These are phyloP conservation scores for Leptothorax acervorum DNA, from an alignment of 2,888 invertebrate genomes.

Conservation along the genomic window DNA sequence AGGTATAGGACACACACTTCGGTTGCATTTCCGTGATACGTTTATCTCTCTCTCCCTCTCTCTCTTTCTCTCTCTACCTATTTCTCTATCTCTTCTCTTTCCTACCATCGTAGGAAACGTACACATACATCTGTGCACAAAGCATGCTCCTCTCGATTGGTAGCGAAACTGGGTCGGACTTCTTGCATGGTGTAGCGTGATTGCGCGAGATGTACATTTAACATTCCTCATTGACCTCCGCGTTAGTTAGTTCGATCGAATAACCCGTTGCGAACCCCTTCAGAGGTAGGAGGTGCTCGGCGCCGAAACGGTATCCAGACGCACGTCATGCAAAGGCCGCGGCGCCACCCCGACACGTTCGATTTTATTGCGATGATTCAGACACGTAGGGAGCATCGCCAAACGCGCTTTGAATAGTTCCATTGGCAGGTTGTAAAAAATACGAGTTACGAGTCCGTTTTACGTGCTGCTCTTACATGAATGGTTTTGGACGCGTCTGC, in stretches of 20 bases:
- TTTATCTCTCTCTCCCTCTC: background rate
- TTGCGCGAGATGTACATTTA: conserved; percentile 65
- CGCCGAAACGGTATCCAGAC: conserved; percentile 44
- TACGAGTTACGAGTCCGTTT: conserved; percentile 46
- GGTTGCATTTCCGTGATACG: conserved; percentile 48
- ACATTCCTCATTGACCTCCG: conserved; percentile 67
- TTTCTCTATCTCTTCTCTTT: background rate
- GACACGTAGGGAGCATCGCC: conserved; percentile 45
- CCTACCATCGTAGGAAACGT: background rate
- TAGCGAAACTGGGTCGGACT: conserved; percentile 68
- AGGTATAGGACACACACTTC: conserved; percentile 40
- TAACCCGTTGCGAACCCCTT: conserved; percentile 51
- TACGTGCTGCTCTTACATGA: conserved; percentile 30
- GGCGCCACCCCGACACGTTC: conserved; percentile 35
- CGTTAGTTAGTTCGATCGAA: conserved; percentile 47
- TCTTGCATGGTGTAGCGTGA: conserved; percentile 58
- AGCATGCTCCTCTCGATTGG: background rate
- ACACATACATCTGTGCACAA: background rate
- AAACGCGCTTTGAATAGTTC: conserved; percentile 50
- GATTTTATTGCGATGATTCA: conserved; percentile 60
- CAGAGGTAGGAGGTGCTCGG: conserved; percentile 29
- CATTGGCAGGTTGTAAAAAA: conserved; percentile 55
- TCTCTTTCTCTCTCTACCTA: background rate
- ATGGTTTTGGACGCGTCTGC: conserved; percentile 21
- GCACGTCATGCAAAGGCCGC: conserved; percentile 47